These are phyloP conservation scores for Calyptomena viridis DNA, from an alignment of 2,113 vertebrate genomes.

Conservation along the genomic window DNA sequence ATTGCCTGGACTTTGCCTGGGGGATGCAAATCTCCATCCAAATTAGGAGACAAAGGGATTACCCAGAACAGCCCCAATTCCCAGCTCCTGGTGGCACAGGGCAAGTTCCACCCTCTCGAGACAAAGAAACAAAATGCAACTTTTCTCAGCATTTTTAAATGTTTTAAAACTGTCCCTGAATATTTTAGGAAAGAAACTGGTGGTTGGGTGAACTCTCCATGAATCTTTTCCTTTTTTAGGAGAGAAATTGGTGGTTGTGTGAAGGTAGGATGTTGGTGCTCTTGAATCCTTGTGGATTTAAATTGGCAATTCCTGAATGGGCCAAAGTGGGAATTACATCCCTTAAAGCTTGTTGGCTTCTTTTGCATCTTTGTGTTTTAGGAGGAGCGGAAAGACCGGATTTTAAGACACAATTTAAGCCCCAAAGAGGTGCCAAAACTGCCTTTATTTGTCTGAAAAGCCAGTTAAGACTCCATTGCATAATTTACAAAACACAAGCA, in stretches of 20 bases:
- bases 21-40: conserved; percentile 21
- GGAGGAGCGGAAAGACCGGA: neutral
- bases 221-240: neutral
- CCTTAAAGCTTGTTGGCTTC: neutral
- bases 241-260: neutral
- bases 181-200: neutral
- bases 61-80: neutral
- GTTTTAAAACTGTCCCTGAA: neutral
- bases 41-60: conserved; percentile 22
- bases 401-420: neutral
- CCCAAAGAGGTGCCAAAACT: neutral
- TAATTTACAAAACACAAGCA: conserved; percentile 47
- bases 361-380: neutral
- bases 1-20: neutral
- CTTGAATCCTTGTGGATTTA: neutral
- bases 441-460: neutral
- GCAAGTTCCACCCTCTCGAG: neutral
- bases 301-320: neutral
- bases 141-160: neutral
- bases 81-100: neutral
- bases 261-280: fast-evolving
- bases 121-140: neutral
- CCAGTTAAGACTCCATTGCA: neutral
- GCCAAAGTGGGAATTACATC: neutral
- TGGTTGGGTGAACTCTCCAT: neutral